Percentiles rank a stretch among this genome's conserved stretches.
Evolutionary conservation across 1,140 invertebrate genomes (phyloP).

Genomic region (Drosophila asahinai): DNA sequence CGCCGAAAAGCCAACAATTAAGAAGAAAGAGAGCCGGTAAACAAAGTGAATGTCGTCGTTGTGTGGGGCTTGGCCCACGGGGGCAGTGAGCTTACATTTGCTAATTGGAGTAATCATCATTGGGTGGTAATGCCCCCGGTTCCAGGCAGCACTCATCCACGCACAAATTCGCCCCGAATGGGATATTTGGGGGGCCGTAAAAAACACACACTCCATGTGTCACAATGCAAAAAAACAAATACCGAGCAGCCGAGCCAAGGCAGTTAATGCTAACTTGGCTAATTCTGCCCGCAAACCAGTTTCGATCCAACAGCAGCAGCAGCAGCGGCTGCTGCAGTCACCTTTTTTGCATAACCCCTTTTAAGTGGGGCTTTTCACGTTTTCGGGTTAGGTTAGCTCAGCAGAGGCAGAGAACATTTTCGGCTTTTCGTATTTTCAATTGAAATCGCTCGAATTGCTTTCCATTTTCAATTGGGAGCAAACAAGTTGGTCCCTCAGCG

Average conservation of each 20-base stretch:
- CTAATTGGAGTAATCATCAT: constrained; percentile 38
- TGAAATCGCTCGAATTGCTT: constrained; percentile 20
- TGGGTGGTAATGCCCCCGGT: constrained; percentile 17
- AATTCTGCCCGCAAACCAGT: constrained; percentile 77
- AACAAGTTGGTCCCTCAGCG: constrained; percentile 41
- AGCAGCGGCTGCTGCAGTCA: constrained; percentile 45
- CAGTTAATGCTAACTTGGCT: constrained; percentile 66
- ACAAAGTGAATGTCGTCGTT: constrained; percentile 62
- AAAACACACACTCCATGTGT: constrained; percentile 37
- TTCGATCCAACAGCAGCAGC: constrained; percentile 28
- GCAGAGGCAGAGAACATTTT: constrained; percentile 50
- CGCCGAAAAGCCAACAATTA: constrained; percentile 55
- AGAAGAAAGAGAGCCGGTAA: constrained; percentile 25
- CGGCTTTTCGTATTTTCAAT: constrained; percentile 21
- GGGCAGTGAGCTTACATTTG: constrained; percentile 27
- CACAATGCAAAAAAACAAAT: constrained; percentile 57
- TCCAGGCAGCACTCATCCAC: constrained; percentile 7
- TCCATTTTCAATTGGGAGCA: constrained; percentile 47
- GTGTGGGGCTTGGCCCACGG: constrained; percentile 25
- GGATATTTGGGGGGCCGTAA: constrained; percentile 33
- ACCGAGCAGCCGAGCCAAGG: constrained; percentile 26
- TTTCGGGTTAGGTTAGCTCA: constrained; percentile 26
- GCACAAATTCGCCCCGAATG: constrained; percentile 6
- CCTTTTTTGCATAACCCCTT: constrained; percentile 72
- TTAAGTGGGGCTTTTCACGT: constrained; percentile 54